A percentile compares a stretch with the other conserved stretches of the same genome.
Evolutionary conservation across 2,888 invertebrate genomes (phyloP).

Genomic region (Sinotaia quadrata): DNA sequence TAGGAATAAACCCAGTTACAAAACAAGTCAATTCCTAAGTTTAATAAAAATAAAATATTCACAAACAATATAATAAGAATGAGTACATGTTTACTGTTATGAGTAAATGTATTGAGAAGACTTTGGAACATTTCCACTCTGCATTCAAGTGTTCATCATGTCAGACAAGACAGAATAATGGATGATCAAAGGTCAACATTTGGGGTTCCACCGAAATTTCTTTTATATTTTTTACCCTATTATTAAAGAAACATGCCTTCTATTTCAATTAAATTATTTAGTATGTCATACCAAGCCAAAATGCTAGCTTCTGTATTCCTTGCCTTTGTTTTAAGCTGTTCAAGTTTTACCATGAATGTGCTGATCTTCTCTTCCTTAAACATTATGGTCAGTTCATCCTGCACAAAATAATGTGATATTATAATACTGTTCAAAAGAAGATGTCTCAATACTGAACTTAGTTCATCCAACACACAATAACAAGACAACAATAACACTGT

Average conservation of each 20-base stretch:
- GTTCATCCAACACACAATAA: neutral
- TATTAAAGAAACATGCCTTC: no score
- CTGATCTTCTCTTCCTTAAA: slow-evolving; percentile 21
- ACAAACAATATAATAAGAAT: no score
- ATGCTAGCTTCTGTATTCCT: neutral
- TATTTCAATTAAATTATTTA: neutral
- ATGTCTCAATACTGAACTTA: neutral
- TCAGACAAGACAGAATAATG: no score
- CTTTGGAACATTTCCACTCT: no score
- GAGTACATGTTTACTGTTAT: no score
- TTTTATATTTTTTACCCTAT: neutral
- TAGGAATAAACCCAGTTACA: no score
- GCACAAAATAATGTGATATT: neutral
- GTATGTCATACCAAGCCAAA: slow-evolving; percentile 6
- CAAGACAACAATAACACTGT: no score
- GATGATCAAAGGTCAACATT: neutral
- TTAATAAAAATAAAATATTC: no score
- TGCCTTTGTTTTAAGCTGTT: slow-evolving; percentile 1
- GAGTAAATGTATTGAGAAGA: no score
- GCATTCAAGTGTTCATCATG: no score
- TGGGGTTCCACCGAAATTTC: neutral
- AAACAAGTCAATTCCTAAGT: no score
- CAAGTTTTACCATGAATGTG: slow-evolving; percentile 18
- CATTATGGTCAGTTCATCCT: slow-evolving; percentile 21
- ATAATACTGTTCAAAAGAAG: neutral